These are phyloP conservation scores for Amblyraja radiata DNA, from an alignment of 2,797 vertebrate genomes.

Conservation along the genomic window DNA sequence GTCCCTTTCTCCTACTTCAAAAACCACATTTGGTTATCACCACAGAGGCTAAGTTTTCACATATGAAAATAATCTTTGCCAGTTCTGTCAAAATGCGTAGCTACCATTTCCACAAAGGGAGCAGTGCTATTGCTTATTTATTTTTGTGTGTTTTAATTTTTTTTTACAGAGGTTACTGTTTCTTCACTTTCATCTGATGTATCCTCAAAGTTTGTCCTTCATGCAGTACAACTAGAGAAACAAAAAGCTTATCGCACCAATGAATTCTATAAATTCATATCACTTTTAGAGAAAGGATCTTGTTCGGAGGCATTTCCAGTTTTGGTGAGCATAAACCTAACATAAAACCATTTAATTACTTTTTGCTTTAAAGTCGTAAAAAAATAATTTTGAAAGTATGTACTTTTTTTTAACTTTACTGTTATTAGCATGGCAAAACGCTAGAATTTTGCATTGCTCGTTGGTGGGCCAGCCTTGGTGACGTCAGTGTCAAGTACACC, in stretches of 20 bases:
- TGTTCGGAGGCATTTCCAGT: conserved; percentile 90
- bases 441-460: conserved; percentile 93
- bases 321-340: conserved; percentile 61
- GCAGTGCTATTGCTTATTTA: neutral
- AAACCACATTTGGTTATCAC: neutral
- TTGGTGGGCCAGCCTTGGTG: conserved; percentile 96
- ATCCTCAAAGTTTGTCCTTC: conserved; percentile 93
- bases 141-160: neutral
- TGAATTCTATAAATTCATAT: conserved; percentile 96
- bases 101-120: neutral
- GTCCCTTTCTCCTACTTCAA: too few species aligned
- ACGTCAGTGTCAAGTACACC: conserved; percentile 84
- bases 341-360: neutral
- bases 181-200: conserved; percentile 85
- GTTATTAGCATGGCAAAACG: conserved; percentile 73
- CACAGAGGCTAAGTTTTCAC: neutral
- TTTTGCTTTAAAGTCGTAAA: neutral
- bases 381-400: conserved; percentile 20
- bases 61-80: neutral
- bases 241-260: conserved; percentile 91
- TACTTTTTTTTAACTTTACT: conserved; percentile 39
- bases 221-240: conserved; percentile 88
- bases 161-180: conserved; percentile 75
- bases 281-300: conserved; percentile 84
- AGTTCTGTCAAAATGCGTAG: neutral